Evolutionary conservation across 2,113 vertebrate genomes (phyloP).

Genomic region (Myanophis thanlyinensis): DNA sequence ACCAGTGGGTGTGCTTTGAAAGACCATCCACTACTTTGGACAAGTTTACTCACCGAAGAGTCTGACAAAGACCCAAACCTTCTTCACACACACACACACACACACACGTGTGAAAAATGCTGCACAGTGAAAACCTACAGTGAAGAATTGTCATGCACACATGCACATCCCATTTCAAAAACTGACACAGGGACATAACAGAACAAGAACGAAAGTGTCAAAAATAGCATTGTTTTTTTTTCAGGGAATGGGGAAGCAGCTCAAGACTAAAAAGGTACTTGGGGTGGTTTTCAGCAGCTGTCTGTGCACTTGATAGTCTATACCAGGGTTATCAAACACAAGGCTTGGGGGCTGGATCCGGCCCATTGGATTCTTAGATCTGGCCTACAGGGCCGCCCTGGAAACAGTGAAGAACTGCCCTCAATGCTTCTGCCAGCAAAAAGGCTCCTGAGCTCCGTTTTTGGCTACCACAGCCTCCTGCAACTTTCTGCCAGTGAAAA

Average conservation of each 20-base stretch:
- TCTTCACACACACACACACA: not conserved
- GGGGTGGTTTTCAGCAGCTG: not conserved
- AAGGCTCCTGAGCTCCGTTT: too few species aligned
- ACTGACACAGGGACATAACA: not conserved
- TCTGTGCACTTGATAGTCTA: not conserved
- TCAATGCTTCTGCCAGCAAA: too few species aligned
- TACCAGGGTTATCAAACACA: too few species aligned
- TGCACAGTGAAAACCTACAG: not conserved
- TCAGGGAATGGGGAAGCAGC: not conserved
- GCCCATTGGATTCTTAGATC: too few species aligned
- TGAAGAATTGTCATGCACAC: too few species aligned
- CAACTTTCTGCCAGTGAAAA: too few species aligned
- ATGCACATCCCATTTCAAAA: not conserved
- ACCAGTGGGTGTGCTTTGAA: conserved; percentile 11
- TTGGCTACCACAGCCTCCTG: too few species aligned
- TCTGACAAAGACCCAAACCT: not conserved
- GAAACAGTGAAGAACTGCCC: too few species aligned
- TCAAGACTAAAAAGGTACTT: not conserved
- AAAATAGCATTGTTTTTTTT: not conserved
- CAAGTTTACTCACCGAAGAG: not conserved
- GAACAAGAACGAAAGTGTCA: not conserved
- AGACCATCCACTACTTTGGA: not conserved
- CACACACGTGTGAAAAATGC: not conserved
- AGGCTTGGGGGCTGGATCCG: too few species aligned
- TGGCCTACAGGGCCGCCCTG: too few species aligned